A percentile compares a stretch with the other conserved stretches of the same genome.
Evolutionary conservation across 2,888 invertebrate species (phyloP).

Genomic region (Euzetes globulus): DNA sequence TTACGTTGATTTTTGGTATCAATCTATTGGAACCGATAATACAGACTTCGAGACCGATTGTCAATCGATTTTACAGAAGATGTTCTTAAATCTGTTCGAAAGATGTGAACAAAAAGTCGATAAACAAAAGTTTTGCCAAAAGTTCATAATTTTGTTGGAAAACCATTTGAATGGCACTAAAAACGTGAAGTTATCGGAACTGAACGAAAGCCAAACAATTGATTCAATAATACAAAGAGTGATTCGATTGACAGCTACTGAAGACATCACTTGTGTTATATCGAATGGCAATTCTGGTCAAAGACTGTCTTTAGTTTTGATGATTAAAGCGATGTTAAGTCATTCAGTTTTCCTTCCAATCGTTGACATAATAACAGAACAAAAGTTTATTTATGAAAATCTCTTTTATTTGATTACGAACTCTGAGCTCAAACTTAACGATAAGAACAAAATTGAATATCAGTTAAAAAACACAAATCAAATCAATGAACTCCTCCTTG

Average conservation of each 20-base stretch:
- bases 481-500: background rate
- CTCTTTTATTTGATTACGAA: background rate
- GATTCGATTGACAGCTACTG: background rate
- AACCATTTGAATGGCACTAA: background rate
- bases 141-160: background rate
- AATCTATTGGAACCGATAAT: constrained; percentile 34
- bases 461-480: background rate
- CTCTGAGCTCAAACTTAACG: background rate
- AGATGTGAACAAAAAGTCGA: background rate
- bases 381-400: constrained; percentile 11
- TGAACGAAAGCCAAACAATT: background rate
- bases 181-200: background rate
- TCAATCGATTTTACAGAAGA: background rate
- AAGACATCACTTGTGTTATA: background rate
- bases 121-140: constrained; percentile 1
- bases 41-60: background rate
- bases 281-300: no score
- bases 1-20: constrained; percentile 39
- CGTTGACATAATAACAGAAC: background rate
- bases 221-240: background rate
- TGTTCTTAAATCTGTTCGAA: background rate
- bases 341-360: constrained; percentile 14
- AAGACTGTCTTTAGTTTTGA: background rate
- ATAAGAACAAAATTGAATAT: background rate
- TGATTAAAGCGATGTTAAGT: constrained; percentile 4